Percentiles rank a stretch among this genome's conserved stretches.
These are phyloP conservation scores for Luehdorfia chinensis DNA, from an alignment of 1,140 invertebrate species.

Conservation along the genomic window DNA sequence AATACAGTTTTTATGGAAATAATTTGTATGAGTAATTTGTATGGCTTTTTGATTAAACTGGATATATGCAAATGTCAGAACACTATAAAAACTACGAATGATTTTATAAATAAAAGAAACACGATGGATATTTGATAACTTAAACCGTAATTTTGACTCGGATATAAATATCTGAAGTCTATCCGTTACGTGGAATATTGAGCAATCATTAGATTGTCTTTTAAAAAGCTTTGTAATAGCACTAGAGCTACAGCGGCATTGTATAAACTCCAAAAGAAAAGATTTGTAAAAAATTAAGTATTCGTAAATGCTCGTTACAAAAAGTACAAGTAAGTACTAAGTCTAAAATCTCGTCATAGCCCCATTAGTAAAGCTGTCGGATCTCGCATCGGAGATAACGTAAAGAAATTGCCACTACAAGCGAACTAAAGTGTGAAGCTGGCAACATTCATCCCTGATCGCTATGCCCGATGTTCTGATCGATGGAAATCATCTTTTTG, in stretches of 20 bases:
- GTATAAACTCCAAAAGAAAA: slow-evolving; percentile 24
- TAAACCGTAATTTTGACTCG: slow-evolving; percentile 12
- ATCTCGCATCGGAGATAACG: slow-evolving; percentile 16
- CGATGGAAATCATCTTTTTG: slow-evolving; percentile 62
- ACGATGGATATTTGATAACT: background rate
- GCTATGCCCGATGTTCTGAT: slow-evolving; percentile 38
- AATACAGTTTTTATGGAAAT: too few relatives aligned
- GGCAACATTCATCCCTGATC: slow-evolving; percentile 52
- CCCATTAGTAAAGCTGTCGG: slow-evolving; percentile 39
- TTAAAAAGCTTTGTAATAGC: slow-evolving; percentile 34
- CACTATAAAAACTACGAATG: too few relatives aligned
- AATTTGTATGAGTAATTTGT: too few relatives aligned
- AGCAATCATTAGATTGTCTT: slow-evolving; percentile 50
- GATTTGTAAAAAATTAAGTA: slow-evolving; percentile 4
- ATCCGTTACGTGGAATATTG: slow-evolving; percentile 44
- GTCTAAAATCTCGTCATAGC: slow-evolving; percentile 35
- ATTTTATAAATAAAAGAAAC: too few relatives aligned
- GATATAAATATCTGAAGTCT: slow-evolving; percentile 19
- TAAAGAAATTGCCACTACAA: slow-evolving; percentile 48
- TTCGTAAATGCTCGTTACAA: slow-evolving; percentile 26
- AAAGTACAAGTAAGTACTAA: slow-evolving; percentile 29
- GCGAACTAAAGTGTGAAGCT: slow-evolving; percentile 32
- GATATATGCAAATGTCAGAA: too few relatives aligned
- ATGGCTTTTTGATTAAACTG: too few relatives aligned
- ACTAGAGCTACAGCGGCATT: slow-evolving; percentile 36